These are phyloP conservation scores for Coccyzus lansbergi DNA, from an alignment of 2,797 vertebrate genomes.

Conservation along the genomic window DNA sequence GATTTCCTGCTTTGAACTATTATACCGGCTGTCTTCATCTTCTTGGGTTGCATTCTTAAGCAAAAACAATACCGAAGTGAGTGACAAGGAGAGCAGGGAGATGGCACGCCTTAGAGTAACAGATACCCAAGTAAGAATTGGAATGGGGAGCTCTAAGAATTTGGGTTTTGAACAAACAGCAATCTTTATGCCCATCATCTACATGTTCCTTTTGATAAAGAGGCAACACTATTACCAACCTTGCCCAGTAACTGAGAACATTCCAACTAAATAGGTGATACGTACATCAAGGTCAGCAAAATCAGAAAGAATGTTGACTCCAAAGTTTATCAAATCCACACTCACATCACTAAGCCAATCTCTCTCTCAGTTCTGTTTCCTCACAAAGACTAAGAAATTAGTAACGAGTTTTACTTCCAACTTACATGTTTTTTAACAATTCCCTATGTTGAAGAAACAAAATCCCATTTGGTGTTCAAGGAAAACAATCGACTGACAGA, in stretches of 20 bases:
- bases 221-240: not conserved
- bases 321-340: not conserved
- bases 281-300: not conserved
- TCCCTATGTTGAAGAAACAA: not conserved
- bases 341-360: not conserved
- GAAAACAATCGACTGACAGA: not conserved
- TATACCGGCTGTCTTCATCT: rapidly evolving
- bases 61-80: not conserved
- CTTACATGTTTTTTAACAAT: not conserved
- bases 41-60: not conserved
- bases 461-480: not conserved
- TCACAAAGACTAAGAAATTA: not conserved
- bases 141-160: not conserved
- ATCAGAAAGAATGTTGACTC: not conserved
- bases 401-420: not conserved
- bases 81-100: not conserved
- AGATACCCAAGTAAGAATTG: not conserved
- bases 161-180: not conserved
- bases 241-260: not conserved
- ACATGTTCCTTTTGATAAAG: not conserved
- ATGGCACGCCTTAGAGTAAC: not conserved
- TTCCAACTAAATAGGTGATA: not conserved
- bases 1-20: not conserved
- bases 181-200: not conserved
- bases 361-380: not conserved